A percentile compares a stretch with the other conserved stretches of the same genome.
Evolutionary conservation across 2,113 vertebrate genomes (phyloP).

Genomic region (Ictalurus furcatus): DNA sequence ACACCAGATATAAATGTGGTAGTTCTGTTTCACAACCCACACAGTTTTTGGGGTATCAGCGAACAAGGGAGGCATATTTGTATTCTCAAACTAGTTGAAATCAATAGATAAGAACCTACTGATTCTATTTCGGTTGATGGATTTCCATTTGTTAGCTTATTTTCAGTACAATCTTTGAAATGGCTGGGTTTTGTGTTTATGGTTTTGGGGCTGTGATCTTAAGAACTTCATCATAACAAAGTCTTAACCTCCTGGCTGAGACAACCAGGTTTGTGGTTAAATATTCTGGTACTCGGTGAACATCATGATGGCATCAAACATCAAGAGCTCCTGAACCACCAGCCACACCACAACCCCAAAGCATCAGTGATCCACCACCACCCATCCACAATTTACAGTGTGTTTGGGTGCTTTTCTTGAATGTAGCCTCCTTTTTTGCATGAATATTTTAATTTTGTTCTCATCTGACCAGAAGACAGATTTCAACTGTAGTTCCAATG

Average conservation of each 20-base stretch:
- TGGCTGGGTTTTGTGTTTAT: background rate
- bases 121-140: background rate
- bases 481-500: background rate
- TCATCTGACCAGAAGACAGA: background rate
- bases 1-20: background rate
- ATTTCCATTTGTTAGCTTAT: background rate
- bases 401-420: background rate
- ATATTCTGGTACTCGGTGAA: background rate
- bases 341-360: background rate
- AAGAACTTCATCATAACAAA: background rate
- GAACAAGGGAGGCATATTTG: background rate
- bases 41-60: background rate
- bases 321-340: background rate
- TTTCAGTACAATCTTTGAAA: background rate
- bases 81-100: background rate
- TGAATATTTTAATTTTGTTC: background rate
- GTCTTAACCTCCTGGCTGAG: background rate
- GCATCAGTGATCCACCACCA: background rate
- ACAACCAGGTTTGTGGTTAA: background rate
- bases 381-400: background rate
- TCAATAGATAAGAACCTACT: background rate
- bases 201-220: background rate
- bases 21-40: background rate
- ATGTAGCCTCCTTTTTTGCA: background rate
- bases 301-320: background rate